Percentiles rank a stretch among this genome's conserved stretches.
Evolutionary conservation across 2,797 vertebrate genomes (phyloP).

Genomic region (Ambastaia sidthimunki): DNA sequence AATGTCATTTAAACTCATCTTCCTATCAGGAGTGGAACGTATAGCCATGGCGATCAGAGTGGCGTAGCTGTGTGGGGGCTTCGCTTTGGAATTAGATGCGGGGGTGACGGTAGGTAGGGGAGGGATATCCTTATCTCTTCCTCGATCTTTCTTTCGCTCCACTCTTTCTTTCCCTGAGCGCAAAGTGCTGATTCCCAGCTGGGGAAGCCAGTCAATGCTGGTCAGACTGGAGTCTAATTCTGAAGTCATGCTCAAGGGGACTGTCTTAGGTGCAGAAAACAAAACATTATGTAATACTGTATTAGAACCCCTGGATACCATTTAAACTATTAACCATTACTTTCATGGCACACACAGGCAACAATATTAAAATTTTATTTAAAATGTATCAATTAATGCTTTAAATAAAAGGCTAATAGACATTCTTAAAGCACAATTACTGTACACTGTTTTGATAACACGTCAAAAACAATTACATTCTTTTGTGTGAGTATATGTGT

Average conservation of each 20-base stretch:
- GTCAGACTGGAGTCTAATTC: slow-evolving; percentile 95
- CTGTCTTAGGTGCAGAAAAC: slow-evolving; percentile 8
- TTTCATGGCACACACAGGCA: neutral
- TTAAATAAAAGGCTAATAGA: neutral
- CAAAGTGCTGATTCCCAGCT: slow-evolving; percentile 91
- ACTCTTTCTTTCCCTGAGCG: slow-evolving; percentile 82
- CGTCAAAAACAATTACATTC: slow-evolving; percentile 15
- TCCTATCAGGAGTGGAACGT: slow-evolving; percentile 88
- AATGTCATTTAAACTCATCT: slow-evolving; percentile 96
- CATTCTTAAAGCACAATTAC: neutral
- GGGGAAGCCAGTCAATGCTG: slow-evolving; percentile 97
- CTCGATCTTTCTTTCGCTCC: slow-evolving; percentile 81
- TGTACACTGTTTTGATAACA: neutral
- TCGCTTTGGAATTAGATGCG: slow-evolving; percentile 78
- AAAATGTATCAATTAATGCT: neutral
- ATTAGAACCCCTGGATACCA: neutral
- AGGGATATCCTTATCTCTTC: slow-evolving; percentile 80
- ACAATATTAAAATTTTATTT: neutral
- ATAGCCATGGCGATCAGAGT: slow-evolving; percentile 96
- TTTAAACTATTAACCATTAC: neutral
- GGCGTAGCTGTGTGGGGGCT: slow-evolving; percentile 96
- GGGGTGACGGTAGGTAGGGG: slow-evolving; percentile 65
- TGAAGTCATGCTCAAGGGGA: slow-evolving; percentile 83
- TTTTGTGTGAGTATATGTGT: slow-evolving; percentile 10
- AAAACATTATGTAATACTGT: neutral